These are phyloP conservation scores for Tupiocoris notatus DNA, from an alignment of 2,888 invertebrate genomes.

Conservation along the genomic window DNA sequence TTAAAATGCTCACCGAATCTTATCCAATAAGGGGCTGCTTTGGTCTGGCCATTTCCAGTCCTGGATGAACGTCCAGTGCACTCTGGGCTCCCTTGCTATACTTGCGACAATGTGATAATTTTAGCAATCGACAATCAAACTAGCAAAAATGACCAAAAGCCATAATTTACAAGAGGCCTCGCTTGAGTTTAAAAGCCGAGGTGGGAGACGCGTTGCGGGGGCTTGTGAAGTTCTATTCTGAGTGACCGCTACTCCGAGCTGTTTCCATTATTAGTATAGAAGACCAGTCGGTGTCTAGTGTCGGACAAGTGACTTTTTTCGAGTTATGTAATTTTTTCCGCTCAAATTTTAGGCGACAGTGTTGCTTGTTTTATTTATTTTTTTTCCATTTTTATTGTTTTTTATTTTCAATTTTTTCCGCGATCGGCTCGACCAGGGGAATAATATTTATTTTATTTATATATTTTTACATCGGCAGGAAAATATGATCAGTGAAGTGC, in stretches of 20 bases:
- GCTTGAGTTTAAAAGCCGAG: not conserved
- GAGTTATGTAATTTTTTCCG: conserved; percentile 7
- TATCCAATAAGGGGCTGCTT: not conserved
- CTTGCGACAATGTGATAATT: no score
- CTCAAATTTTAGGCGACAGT: no score
- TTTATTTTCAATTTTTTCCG: no score
- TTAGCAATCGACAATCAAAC: no score
- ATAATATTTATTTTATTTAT: no score
- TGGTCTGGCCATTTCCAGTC: not conserved
- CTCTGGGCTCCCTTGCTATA: no score
- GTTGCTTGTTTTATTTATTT: no score
- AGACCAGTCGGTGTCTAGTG: conserved; percentile 40
- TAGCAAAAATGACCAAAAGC: not conserved
- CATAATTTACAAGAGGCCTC: not conserved
- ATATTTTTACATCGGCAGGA: no score
- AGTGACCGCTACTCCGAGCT: conserved; percentile 36
- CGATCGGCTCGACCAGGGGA: no score
- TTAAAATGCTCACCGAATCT: not conserved
- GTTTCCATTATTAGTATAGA: conserved; percentile 42
- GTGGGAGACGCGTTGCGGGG: conserved; percentile 26
- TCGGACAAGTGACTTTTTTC: conserved; percentile 30
- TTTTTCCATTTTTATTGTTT: conserved; percentile 8
- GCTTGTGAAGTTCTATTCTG: conserved; percentile 34
- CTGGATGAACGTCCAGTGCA: not conserved
- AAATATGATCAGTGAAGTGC: not conserved